Evolutionary conservation across 1,140 invertebrate species (phyloP).

Genomic region (Hyphantria cunea): DNA sequence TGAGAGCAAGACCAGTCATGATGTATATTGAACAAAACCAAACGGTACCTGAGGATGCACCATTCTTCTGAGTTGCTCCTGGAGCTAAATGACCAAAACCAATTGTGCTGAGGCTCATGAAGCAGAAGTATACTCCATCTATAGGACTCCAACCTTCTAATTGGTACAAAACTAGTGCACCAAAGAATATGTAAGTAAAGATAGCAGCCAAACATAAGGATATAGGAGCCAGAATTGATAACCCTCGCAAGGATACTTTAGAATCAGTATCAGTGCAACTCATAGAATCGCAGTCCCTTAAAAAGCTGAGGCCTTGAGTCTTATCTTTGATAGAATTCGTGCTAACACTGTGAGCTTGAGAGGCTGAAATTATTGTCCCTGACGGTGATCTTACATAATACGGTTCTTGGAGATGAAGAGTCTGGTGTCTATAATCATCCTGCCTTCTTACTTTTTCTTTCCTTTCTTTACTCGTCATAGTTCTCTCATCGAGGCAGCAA

Average conservation of each 20-base stretch:
- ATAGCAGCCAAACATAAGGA: conserved; percentile 90
- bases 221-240: conserved; percentile 89
- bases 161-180: conserved; percentile 93
- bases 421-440: conserved; percentile 87
- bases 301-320: conserved; percentile 63
- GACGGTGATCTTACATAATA: conserved; percentile 90
- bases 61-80: conserved; percentile 85
- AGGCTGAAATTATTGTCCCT: conserved; percentile 80
- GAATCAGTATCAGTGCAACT: conserved; percentile 88
- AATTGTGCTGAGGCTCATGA: conserved; percentile 96
- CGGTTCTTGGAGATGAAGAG: conserved; percentile 88
- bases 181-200: conserved; percentile 92
- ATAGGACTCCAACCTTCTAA: conserved; percentile 93
- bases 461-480: conserved; percentile 89
- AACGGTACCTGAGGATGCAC: conserved; percentile 84
- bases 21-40: conserved; percentile 98
- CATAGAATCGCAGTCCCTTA: conserved; percentile 85
- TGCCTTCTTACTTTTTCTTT: conserved; percentile 89
- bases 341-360: conserved; percentile 78
- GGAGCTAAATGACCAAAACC: conserved; percentile 95
- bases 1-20: conserved; percentile 96
- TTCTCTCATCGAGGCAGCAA: conserved; percentile 91
- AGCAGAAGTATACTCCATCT: conserved; percentile 97
- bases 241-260: conserved; percentile 87
- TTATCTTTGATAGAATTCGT: conserved; percentile 84